These are phyloP conservation scores for Thelaira solivaga DNA, from an alignment of 2,888 invertebrate species.

Conservation along the genomic window DNA sequence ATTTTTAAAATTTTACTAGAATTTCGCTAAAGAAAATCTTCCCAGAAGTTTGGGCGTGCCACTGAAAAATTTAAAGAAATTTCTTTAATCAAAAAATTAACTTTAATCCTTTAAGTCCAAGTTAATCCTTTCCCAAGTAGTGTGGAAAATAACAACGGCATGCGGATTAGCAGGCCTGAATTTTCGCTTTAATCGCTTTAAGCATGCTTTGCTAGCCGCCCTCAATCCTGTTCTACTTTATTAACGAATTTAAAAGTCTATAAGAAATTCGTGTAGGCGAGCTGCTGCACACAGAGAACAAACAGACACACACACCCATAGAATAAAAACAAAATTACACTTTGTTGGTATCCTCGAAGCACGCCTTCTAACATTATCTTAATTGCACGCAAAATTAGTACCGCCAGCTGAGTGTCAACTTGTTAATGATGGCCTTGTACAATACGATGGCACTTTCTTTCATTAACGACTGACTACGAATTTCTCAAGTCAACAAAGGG, in stretches of 20 bases:
- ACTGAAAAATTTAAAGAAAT: neutral
- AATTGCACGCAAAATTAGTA: constrained; percentile 58
- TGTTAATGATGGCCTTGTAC: constrained; percentile 51
- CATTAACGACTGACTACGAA: neutral
- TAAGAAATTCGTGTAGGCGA: constrained; percentile 51
- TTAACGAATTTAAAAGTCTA: constrained; percentile 52
- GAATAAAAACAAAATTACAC: neutral
- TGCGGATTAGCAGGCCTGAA: neutral
- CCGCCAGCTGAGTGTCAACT: constrained; percentile 57
- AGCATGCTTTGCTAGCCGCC: constrained; percentile 43
- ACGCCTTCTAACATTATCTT: constrained; percentile 60
- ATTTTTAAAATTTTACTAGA: constrained; percentile 14
- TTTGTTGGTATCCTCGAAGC: constrained; percentile 59
- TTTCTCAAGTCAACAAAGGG: constrained; percentile 13
- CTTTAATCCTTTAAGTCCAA: no score
- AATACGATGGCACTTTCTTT: constrained; percentile 24
- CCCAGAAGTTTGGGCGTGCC: constrained; percentile 25
- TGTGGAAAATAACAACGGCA: constrained; percentile 4
- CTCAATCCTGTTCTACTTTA: constrained; percentile 49
- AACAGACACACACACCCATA: constrained; percentile 1
- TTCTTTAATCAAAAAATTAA: constrained; percentile 34
- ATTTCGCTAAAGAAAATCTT: constrained; percentile 24
- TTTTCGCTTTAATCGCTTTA: constrained; percentile 27
- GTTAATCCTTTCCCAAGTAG: constrained; percentile 59
- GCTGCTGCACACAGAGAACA: constrained; percentile 38